Evolutionary conservation across 2,113 vertebrate species (phyloP), one percentile per base, ranked within the genome.

Genomic region (Sphaerodactylus townsendi): DNA sequence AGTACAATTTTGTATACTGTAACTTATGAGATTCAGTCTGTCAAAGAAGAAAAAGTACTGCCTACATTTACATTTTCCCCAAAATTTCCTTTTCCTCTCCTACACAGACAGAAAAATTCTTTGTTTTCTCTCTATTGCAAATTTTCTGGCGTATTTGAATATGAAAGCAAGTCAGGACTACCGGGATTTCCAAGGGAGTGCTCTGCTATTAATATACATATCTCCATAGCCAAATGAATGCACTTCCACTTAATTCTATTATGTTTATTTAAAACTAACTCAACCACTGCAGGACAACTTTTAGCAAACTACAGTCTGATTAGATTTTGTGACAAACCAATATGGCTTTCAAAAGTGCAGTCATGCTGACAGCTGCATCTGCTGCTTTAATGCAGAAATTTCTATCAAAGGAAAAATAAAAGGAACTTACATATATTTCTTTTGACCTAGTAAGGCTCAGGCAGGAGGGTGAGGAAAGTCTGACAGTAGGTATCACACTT

Each of bases 381-480:
- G 79, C 8, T 62, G 8, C 64, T 33, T 72, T 71, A 81, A 66
- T 21, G 5, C 19, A n/a, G 15, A 56, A 5, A 81, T 72, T 71
- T 71, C 48, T 30, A 56, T n/a, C 62, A 66, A 72, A 56, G 14
- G 8, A 25, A 44, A 81, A 72, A 56, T 41, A 53, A 71, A 64
- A 56, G 50, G 37, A 14, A 59, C 41, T 33, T 75, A 23, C 30
- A 44, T n/a, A 86, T 14, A n/a, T 88, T 23, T 75, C 19, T 77
- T 66, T n/a, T 3, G 25, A 64, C 64, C 71, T 83, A n/a, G 83
- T 50, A 85, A 70, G 44, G 68, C 4, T 21, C 50, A 25, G 78
- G 89, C 85, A 7, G 70, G 7, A 56, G 87, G 87, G 73, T 65
- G 53, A 84, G 77, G 79, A 72, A 4, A 1, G 76, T 77, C 56